Conservation (phyloP, 2,888 invertebrate species). For the Oegoconia quadripuncta region DNA sequence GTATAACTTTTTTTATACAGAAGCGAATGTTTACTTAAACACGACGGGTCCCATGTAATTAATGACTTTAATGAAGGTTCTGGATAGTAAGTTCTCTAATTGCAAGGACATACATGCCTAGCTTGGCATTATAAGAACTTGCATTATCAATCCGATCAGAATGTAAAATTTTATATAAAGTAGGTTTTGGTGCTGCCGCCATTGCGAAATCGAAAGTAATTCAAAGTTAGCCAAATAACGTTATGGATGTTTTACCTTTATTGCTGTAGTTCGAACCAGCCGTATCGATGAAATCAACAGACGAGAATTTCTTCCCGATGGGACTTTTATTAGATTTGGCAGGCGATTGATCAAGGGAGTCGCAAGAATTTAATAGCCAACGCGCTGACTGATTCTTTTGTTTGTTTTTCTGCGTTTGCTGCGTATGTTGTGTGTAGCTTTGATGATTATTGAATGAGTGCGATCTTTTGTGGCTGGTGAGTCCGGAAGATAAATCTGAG, state of each 20-base stretch:
- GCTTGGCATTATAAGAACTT: too few relatives aligned
- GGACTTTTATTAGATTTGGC: conserved; percentile 67
- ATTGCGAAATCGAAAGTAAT: neutral
- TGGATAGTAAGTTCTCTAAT: too few relatives aligned
- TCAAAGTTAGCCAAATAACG: neutral
- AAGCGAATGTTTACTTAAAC: too few relatives aligned
- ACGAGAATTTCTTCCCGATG: conserved; percentile 79
- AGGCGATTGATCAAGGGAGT: conserved; percentile 70
- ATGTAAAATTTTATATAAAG: too few relatives aligned
- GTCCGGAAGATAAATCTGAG: conserved; percentile 68
- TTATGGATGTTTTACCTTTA: conserved; percentile 60
- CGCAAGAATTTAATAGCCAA: conserved; percentile 73
- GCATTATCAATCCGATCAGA: too few relatives aligned
- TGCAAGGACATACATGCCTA: too few relatives aligned
- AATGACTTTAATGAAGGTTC: neutral
- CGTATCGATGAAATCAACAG: conserved; percentile 75
- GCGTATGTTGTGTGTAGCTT: conserved; percentile 82
- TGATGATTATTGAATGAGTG: conserved; percentile 85
- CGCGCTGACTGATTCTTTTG: conserved; percentile 79
- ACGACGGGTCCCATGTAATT: too few relatives aligned
- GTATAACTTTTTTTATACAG: too few relatives aligned
- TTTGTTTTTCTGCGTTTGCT: conserved; percentile 80
- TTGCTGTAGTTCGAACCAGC: conserved; percentile 76
- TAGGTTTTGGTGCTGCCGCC: neutral
- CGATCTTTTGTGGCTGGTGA: conserved; percentile 83